These are phyloP conservation scores for Ladona fulva DNA, from an alignment of 1,140 invertebrate genomes.

Conservation along the genomic window DNA sequence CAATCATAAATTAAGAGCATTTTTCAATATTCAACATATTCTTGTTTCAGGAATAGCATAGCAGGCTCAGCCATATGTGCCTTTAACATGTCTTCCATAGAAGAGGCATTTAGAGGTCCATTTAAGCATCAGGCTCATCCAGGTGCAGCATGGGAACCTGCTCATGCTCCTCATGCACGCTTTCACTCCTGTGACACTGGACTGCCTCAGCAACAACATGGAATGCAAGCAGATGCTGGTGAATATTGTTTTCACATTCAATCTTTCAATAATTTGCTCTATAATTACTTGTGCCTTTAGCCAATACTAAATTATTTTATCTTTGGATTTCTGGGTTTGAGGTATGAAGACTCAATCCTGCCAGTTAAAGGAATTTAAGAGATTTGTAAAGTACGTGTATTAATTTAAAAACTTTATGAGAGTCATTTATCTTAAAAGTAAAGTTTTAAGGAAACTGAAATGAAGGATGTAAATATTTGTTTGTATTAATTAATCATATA, in stretches of 20 bases:
- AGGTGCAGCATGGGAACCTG: conserved; percentile 65
- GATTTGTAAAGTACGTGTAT: no score
- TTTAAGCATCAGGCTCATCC: conserved; percentile 76
- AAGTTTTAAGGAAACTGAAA: no score
- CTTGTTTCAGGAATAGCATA: conserved; percentile 67
- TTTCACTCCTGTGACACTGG: conserved; percentile 35
- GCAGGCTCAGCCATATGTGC: conserved; percentile 87
- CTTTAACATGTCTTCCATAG: conserved; percentile 77
- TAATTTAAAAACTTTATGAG: no score
- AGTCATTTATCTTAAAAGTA: no score
- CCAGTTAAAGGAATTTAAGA: no score
- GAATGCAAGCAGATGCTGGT: not conserved
- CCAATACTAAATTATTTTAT: no score
- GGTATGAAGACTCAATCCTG: no score
- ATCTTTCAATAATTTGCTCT: not conserved
- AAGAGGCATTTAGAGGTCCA: conserved; percentile 71
- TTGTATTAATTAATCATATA: no score
- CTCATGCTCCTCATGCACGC: conserved; percentile 49
- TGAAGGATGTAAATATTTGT: no score
- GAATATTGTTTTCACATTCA: not conserved
- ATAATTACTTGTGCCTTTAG: no score
- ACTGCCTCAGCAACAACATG: not conserved
- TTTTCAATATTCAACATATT: conserved; percentile 23
- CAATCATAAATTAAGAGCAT: no score
- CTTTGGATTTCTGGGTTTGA: no score